Base-by-base conservation (phyloP, 2,113 vertebrate genomes). In the Setophaga kirtlandii region DNA sequence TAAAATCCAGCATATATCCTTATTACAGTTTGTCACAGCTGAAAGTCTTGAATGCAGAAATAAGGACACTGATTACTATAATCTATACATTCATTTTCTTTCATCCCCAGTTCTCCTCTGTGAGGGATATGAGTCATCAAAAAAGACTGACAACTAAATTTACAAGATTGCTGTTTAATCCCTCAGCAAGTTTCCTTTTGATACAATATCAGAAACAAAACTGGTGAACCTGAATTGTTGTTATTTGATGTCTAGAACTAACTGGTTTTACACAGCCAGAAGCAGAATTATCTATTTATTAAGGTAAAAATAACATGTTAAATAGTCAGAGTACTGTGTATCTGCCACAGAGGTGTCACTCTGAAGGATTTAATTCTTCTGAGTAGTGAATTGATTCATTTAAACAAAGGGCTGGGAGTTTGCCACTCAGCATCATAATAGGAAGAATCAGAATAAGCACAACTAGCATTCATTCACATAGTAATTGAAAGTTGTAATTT, bases 171-270 rank as follows among this genome's bases (percentile, higher is more conserved):
- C 23, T 50, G 19, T 42, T 81, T 59, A 87, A 84, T 64, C 11
- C 56, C 15, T 83, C 47, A 33, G 7, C n/a, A 91, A 86, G 18
- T 81, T 93, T 85, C 53, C 33, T 9, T 55, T 50, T 71, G 35
- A 87, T 60, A 27, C 4, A 35, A 68, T 82, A 78, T 77, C 59
- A 70, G 23, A 49, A 89, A 83, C 65, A 76, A 59, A 80, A 4
- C 7, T 1, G 0, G 2, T 78, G 11, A 60, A 41, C 37, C 2
- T 42, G 33, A 80, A 53, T 42, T 37, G 3, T 47, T 80, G 15
- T 28, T 73, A 49, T 77, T 81, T 67, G 18, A 17, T 55, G 19
- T 62, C 50, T 83, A 83, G 46, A 78, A 59, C 13, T 35, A 50
- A 67, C 5, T 39, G 44, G 6, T 25, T 77, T 83, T 70, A 53